Evolutionary conservation across 1,140 invertebrate species (phyloP).

Genomic region (Aphis gossypii): DNA sequence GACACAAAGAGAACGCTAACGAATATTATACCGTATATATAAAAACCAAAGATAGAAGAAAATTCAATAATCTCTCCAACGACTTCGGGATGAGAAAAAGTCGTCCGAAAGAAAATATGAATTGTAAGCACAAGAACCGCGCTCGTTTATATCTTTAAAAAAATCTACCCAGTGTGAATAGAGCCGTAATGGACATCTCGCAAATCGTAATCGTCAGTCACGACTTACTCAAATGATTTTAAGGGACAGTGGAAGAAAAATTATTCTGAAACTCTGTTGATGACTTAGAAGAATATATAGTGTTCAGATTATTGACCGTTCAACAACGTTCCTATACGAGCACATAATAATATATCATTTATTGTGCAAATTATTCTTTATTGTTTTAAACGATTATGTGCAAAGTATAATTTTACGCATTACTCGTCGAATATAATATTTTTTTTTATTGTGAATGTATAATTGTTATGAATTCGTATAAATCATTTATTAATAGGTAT

Average conservation of each 20-base stretch:
- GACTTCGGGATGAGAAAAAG: neutral
- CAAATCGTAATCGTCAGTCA: neutral
- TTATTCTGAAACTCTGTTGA: neutral
- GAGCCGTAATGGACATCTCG: neutral
- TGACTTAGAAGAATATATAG: neutral
- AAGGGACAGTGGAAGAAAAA: neutral
- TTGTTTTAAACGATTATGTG: neutral
- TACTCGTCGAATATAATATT: neutral
- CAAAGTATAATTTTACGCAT: neutral
- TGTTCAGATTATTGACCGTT: neutral
- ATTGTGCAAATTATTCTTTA: neutral
- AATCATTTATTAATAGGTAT: neutral
- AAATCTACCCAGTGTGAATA: constrained; percentile 3
- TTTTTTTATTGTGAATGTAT: neutral
- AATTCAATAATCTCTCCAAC: constrained; percentile 8
- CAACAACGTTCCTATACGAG: neutral
- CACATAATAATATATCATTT: neutral
- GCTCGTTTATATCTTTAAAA: neutral
- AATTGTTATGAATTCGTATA: neutral
- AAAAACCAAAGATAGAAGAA: neutral
- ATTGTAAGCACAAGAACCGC: neutral
- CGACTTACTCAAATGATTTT: neutral
- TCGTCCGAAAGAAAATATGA: neutral
- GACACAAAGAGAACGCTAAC: constrained; percentile 6
- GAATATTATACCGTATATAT: neutral